These are phyloP conservation scores for Neodontobutis hainanensis DNA, from an alignment of 2,113 vertebrate genomes.

Conservation along the genomic window DNA sequence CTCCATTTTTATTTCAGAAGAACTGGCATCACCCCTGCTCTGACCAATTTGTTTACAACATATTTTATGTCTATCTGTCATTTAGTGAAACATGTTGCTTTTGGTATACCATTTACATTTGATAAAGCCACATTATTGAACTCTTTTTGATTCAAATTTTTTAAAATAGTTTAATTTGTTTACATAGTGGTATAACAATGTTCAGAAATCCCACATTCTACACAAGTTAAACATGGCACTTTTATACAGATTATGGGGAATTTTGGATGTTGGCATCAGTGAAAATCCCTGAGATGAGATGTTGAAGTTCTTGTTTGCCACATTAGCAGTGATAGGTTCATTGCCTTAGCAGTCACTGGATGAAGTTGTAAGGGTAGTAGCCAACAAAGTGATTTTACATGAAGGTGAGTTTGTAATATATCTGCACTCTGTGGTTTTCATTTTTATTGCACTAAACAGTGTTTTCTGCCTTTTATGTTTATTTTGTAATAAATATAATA, in stretches of 20 bases:
- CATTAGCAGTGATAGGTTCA: not conserved
- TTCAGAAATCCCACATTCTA: too few relatives aligned
- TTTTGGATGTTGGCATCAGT: not conserved
- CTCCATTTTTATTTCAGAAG: not conserved
- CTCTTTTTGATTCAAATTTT: not conserved
- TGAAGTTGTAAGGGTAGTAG: not conserved
- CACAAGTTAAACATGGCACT: not conserved
- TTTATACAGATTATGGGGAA: not conserved
- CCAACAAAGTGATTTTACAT: not conserved
- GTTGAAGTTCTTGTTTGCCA: not conserved
- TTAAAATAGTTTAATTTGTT: not conserved
- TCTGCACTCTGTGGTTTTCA: constrained; percentile 52
- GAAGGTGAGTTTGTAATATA: constrained; percentile 24
- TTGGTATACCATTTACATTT: not conserved
- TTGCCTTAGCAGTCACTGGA: constrained; percentile 8
- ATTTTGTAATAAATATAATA: constrained; percentile 49
- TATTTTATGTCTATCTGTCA: not conserved
- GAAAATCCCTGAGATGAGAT: not conserved
- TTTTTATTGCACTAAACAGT: constrained; percentile 65
- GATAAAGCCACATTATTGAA: too few relatives aligned
- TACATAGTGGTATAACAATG: not conserved
- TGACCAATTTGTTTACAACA: too few relatives aligned
- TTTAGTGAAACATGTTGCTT: not conserved
- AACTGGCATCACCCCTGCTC: not conserved
- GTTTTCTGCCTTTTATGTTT: constrained; percentile 62